Percentiles rank a stretch among this genome's conserved stretches.
Conservation (phyloP, 2,797 vertebrate species). For the Sebastes reedi region DNA sequence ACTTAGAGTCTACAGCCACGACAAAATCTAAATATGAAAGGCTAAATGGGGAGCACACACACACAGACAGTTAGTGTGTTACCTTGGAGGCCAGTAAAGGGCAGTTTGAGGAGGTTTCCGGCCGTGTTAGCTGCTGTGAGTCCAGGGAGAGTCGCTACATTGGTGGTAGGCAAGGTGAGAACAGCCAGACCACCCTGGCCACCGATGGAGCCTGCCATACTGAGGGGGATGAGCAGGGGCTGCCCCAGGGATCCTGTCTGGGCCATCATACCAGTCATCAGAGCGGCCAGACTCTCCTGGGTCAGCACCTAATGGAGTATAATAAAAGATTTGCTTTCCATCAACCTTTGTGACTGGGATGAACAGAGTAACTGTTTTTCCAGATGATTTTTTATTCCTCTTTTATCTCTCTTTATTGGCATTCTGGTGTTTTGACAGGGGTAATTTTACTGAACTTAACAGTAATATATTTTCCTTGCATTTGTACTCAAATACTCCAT, state of each 20-base stretch:
- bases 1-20: not conserved
- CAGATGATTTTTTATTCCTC: not conserved
- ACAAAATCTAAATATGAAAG: not conserved
- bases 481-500: not conserved
- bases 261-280: slow-evolving; percentile 97
- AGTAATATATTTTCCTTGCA: not conserved
- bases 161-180: slow-evolving; percentile 93
- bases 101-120: slow-evolving; percentile 92
- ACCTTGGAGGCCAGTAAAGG: slow-evolving; percentile 93
- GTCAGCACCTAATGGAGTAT: slow-evolving; percentile 87
- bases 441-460: not conserved
- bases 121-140: slow-evolving; percentile 86
- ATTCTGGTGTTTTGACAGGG: not conserved
- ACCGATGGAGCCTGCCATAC: slow-evolving; percentile 92
- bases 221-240: slow-evolving; percentile 96
- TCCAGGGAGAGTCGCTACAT: slow-evolving; percentile 91
- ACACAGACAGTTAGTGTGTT: slow-evolving; percentile 39
- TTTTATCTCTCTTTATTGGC: not conserved
- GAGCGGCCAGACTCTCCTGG: slow-evolving; percentile 94
- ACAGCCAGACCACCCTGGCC: slow-evolving; percentile 94
- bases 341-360: not conserved
- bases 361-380: not conserved
- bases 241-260: slow-evolving; percentile 93
- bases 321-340: not conserved
- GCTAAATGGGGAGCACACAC: not conserved